Evolutionary conservation across 2,113 vertebrate genomes (phyloP).

Genomic region (Forbesichthys agassizii): DNA sequence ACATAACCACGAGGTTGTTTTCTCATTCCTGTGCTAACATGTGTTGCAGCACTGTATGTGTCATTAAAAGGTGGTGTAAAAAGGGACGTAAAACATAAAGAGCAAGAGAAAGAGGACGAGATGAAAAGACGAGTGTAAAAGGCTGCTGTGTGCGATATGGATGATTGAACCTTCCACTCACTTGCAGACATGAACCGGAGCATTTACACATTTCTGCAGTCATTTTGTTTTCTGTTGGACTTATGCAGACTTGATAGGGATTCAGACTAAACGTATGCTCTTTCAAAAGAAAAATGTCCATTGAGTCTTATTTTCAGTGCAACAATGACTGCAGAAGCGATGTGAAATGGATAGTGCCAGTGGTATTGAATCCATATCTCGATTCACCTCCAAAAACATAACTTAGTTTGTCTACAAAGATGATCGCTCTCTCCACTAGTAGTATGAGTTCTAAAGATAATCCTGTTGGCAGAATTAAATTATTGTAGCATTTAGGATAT

Average conservation of each 20-base stretch:
- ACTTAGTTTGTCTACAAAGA: too few relatives aligned
- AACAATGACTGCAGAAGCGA: constrained; percentile 17
- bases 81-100: constrained; percentile 35
- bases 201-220: too few relatives aligned
- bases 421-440: too few relatives aligned
- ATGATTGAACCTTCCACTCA: constrained; percentile 65
- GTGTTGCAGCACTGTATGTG: constrained; percentile 13
- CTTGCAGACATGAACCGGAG: constrained; percentile 39
- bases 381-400: too few relatives aligned
- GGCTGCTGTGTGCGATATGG: constrained; percentile 46
- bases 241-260: too few relatives aligned
- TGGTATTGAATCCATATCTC: constrained; percentile 5
- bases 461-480: too few relatives aligned
- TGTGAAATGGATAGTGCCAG: constrained; percentile 21
- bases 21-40: constrained; percentile 44
- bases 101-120: constrained; percentile 11
- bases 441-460: too few relatives aligned
- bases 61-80: constrained; percentile 30
- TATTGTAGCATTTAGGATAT: too few relatives aligned
- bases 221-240: too few relatives aligned
- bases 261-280: constrained; percentile 26
- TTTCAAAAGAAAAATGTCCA: constrained; percentile 62
- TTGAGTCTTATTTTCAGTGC: constrained; percentile 8
- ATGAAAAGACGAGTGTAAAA: constrained; percentile 11
- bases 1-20: constrained; percentile 33